A percentile compares a stretch with the other conserved stretches of the same genome.
Conservation (phyloP, 1,140 invertebrate species). For the Drosophila subpulchrella region DNA sequence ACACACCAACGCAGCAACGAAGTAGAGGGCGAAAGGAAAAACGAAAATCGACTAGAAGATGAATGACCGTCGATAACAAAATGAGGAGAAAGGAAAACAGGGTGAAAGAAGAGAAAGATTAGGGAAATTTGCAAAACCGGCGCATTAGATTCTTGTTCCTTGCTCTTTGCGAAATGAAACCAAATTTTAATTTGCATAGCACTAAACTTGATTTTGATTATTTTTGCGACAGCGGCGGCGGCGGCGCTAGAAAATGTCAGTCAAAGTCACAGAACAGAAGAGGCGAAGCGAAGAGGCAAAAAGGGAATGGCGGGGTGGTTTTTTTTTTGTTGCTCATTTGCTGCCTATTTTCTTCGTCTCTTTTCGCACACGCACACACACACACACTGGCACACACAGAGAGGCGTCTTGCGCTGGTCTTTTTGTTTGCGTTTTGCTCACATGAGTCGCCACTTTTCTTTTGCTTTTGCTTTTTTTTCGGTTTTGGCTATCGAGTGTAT, state of each 20-base stretch:
- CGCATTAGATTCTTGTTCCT: constrained; percentile 41
- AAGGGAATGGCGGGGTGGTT: constrained; percentile 55
- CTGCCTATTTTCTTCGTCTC: constrained; percentile 51
- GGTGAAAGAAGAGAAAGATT: constrained; percentile 47
- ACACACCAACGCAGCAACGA: constrained; percentile 29
- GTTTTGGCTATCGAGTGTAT: constrained; percentile 55
- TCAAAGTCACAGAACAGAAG: constrained; percentile 63
- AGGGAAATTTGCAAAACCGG: constrained; percentile 61
- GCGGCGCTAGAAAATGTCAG: constrained; percentile 55
- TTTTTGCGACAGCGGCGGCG: constrained; percentile 27
- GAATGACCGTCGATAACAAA: constrained; percentile 79
- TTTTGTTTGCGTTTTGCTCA: constrained; percentile 70
- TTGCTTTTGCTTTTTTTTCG: constrained; percentile 43
- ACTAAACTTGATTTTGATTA: constrained; percentile 61
- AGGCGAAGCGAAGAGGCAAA: constrained; percentile 13
- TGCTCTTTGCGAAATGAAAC: constrained; percentile 18
- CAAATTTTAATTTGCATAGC: constrained; percentile 25
- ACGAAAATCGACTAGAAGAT: constrained; percentile 74
- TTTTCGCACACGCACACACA: constrained; percentile 44
- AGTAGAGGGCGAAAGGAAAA: constrained; percentile 51
- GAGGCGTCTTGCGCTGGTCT: constrained; percentile 67
- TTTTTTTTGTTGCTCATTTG: constrained; percentile 61
- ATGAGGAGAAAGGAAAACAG: constrained; percentile 56
- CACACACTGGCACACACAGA: constrained; percentile 28
- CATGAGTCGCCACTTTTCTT: constrained; percentile 63